Evolutionary conservation across 2,888 invertebrate species (phyloP).

Genomic region (Limnephilus lunatus): DNA sequence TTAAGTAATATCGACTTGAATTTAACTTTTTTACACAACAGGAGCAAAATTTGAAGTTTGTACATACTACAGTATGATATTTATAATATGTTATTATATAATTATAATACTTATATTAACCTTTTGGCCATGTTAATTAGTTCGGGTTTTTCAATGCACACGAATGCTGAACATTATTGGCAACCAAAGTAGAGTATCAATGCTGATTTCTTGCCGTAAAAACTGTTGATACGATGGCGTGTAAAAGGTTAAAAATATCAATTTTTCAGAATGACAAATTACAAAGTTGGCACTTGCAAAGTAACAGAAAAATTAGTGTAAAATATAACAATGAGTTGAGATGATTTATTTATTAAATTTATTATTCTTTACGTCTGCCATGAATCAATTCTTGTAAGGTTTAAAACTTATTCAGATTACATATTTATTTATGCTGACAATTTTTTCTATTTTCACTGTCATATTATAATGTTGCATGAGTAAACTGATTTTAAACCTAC

Average conservation of each 20-base stretch:
- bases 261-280: background rate
- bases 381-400: background rate
- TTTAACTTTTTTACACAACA: background rate
- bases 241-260: background rate
- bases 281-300: background rate
- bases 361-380: background rate
- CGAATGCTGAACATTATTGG: too few relatives aligned
- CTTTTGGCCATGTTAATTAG: too few relatives aligned
- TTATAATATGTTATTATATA: background rate
- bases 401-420: background rate
- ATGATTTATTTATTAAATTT: background rate
- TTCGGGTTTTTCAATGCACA: too few relatives aligned
- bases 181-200: too few relatives aligned
- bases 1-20: background rate
- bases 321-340: background rate
- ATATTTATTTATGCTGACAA: background rate
- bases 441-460: background rate
- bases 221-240: too few relatives aligned
- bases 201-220: too few relatives aligned
- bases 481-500: background rate
- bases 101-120: background rate
- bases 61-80: background rate
- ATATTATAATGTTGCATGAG: background rate
- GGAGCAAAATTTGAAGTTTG: background rate
- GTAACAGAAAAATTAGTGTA: background rate